These are phyloP conservation scores for Synergus laeviventris DNA, from an alignment of 2,888 invertebrate genomes.

Conservation along the genomic window DNA sequence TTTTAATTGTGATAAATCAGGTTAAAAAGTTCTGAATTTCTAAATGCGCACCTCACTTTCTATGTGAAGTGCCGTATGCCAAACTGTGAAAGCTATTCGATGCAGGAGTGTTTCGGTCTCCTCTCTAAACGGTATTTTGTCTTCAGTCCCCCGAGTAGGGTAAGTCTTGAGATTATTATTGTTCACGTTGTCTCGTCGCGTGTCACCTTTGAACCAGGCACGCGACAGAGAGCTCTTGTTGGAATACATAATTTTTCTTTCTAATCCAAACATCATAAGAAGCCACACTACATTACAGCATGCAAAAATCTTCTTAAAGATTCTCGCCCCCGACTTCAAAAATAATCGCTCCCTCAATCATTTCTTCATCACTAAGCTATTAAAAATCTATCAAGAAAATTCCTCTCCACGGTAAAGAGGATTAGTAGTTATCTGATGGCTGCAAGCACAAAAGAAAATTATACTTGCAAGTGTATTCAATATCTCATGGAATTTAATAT, in stretches of 20 bases:
- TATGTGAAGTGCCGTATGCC: conserved; percentile 85
- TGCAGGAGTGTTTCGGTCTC: conserved; percentile 82
- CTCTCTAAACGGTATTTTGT: conserved; percentile 74
- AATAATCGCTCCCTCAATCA: neutral
- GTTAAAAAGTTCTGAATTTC: neutral
- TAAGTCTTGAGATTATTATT: conserved; percentile 59
- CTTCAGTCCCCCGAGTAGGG: conserved; percentile 59
- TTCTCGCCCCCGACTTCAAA: neutral
- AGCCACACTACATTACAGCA: neutral
- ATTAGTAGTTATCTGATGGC: neutral
- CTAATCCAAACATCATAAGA: neutral
- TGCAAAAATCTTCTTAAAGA: neutral
- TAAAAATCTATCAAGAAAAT: neutral
- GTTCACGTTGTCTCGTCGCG: conserved; percentile 62
- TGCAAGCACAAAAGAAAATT: neutral
- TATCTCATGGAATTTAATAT: neutral
- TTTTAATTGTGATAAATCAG: neutral
- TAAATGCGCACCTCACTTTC: conserved; percentile 77
- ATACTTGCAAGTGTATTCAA: neutral
- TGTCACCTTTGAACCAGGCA: conserved; percentile 65
- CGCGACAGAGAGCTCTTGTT: conserved; percentile 65
- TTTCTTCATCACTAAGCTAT: neutral
- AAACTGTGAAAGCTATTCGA: conserved; percentile 85
- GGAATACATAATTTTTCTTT: conserved; percentile 64
- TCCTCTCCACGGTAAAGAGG: neutral